Evolutionary conservation across 2,113 vertebrate genomes (phyloP), one percentile per base, ranked within the genome.

Genomic region (Esox niger): DNA sequence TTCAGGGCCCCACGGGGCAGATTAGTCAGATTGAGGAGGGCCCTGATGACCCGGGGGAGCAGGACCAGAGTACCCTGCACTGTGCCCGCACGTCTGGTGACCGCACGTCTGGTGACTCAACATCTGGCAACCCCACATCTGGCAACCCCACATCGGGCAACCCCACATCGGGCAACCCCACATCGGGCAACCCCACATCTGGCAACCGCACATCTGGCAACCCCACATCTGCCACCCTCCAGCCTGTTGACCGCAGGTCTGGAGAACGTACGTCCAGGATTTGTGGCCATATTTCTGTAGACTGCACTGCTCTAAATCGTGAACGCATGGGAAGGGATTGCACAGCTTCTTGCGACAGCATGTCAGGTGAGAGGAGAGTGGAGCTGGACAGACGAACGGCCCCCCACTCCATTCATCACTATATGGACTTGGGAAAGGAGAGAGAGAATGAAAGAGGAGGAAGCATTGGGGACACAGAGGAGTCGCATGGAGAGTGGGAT

Each of bases 61-160:
- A 85, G 55, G 90, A 91, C 76, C 88, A 86, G 77, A 90, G 88
- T 75, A 91, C 88, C 1, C 73, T 89, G 60, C 86, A 79, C 64
- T 91, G 90, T 27, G 90, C 90, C 66, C 81, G 90, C 3, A 91
- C 90, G 13, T 89, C 90, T 1, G 88, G 87, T 15, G 83, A 88
- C 55, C 83, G 32, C 30, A 59, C 78, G 67, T 81, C 84, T 29
- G 79, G 82, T 23, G 88, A 87, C 35, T 6, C 62, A 23, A 64
- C 9, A 6, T 33, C 21, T 1, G 73, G 64, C 15, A 1, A 43
- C 58, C 33, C 15, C 9, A n/a, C 7, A 27, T 21, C 15, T 32
- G 5, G 11, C n/a, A 26, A 38, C 6, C 8, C 2, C 58, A 67
- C 13, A n/a, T 46, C 13, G 47, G 20, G 6, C 8, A 23, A 15